Evolutionary conservation across 1,140 invertebrate genomes (phyloP).

Genomic region (Ditylenchus dipsaci): DNA sequence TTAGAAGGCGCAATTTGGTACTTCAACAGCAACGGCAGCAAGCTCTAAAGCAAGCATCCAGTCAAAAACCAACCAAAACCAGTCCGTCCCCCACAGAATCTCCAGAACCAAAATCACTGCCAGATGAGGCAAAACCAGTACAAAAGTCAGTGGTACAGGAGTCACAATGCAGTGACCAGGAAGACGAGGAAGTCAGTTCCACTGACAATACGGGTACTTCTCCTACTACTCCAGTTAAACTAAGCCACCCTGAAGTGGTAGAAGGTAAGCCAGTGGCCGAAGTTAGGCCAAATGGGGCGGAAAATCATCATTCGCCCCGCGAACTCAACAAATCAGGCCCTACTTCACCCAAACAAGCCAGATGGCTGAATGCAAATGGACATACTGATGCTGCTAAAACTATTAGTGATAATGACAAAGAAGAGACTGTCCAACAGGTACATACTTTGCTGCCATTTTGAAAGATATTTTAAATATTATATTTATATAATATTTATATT

Average conservation of each 20-base stretch:
- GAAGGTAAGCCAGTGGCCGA: background rate
- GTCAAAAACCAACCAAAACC: background rate
- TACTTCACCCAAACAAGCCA: background rate
- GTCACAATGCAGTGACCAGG: background rate
- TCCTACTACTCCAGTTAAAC: background rate
- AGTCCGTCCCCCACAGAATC: background rate
- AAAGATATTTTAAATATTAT: too few relatives aligned
- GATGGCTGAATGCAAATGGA: too few relatives aligned
- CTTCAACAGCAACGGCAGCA: background rate
- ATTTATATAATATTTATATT: too few relatives aligned
- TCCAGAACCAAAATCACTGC: too few relatives aligned
- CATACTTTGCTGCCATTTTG: too few relatives aligned
- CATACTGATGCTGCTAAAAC: too few relatives aligned
- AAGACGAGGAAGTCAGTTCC: background rate
- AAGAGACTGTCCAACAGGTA: too few relatives aligned
- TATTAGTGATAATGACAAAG: too few relatives aligned
- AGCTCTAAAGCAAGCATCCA: background rate
- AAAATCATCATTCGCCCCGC: background rate
- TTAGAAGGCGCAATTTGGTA: background rate
- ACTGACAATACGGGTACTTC: background rate
- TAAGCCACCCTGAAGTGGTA: background rate
- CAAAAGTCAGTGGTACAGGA: background rate
- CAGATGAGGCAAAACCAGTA: background rate
- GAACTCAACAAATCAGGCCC: background rate
- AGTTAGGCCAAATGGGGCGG: background rate